These are phyloP conservation scores for Mus pahari DNA, from an alignment of 2,113 vertebrate species.

Conservation along the genomic window DNA sequence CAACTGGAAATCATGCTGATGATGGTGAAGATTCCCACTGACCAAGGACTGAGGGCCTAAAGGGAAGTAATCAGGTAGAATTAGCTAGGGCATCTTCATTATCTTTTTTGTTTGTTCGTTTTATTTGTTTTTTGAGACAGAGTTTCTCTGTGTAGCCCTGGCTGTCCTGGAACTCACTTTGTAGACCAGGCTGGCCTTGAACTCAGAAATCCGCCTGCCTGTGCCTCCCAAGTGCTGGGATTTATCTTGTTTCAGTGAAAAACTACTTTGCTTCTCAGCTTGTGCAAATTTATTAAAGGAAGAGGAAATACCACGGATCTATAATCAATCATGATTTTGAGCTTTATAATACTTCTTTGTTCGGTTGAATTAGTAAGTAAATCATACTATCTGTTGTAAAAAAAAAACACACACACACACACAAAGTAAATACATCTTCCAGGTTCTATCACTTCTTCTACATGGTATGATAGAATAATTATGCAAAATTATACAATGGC, in stretches of 20 bases:
- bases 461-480: background rate
- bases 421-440: background rate
- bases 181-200: too few species aligned
- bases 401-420: too few species aligned
- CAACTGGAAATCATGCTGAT: background rate
- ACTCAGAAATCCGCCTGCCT: too few species aligned
- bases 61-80: background rate
- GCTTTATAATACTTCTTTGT: background rate
- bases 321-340: background rate
- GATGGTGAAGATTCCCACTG: background rate
- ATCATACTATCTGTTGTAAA: background rate
- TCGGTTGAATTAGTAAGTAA: background rate
- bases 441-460: background rate
- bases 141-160: too few species aligned
- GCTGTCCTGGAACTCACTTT: too few species aligned
- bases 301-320: background rate
- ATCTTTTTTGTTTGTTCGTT: too few species aligned
- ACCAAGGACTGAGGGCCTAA: background rate
- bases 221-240: too few species aligned
- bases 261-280: background rate
- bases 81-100: background rate
- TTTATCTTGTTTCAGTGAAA: background rate
- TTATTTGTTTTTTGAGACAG: too few species aligned
- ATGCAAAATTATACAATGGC: background rate
- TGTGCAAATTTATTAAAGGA: background rate